Base-by-base conservation (phyloP, 92 coral and sea anemone genomes). In the Epizoanthus scotinus region DNA sequence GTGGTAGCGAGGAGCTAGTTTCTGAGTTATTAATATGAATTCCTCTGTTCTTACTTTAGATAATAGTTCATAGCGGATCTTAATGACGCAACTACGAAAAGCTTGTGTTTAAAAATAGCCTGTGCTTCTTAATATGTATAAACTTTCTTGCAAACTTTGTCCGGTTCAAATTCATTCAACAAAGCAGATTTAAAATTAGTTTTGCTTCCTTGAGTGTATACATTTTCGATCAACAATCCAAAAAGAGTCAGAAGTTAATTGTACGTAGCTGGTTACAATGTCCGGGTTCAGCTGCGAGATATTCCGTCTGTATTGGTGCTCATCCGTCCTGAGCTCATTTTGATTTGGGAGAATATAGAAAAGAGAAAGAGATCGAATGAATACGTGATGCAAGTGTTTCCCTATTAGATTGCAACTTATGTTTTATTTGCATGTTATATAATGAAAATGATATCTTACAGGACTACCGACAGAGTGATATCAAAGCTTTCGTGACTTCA, bases 261-360 rank as follows among this genome's bases (percentile, higher is more conserved):
- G 28, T n/a, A n/a, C n/a, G n/a, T 27, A 38, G 63, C 24, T 75
- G 14, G 68, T 29, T 5, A 13, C 19, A 34, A 38, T n/a, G 67
- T 15, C 47, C 55, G 80, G 55, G 47, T 59, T 21, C 61, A 34
- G 65, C 69, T 64, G 44, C 31, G 20, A 14, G 12, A 53, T 55
- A 54, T 54, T 53, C 26, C n/a, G 21, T 8, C 27, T 55, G 60
- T 14, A 19, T 7, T 22, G 42, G 38, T 27, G 67, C 66, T 57
- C 24, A 75, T 75, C 68, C 81, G 81, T 55, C 18, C 15, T 9
- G 34, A 20, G 31, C 36, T 59, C 14, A 38, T 75, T 75, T 34
- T 34, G 40, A 34, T 34, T 2, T 34, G 3, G 40, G 40, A 34
- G 6, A 7, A 34, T 54, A 59, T 47, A 67, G 55, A 75, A 75